A percentile compares a stretch with the other conserved stretches of the same genome.
Conservation (phyloP, 2,113 vertebrate genomes). For the Rynchops niger region DNA sequence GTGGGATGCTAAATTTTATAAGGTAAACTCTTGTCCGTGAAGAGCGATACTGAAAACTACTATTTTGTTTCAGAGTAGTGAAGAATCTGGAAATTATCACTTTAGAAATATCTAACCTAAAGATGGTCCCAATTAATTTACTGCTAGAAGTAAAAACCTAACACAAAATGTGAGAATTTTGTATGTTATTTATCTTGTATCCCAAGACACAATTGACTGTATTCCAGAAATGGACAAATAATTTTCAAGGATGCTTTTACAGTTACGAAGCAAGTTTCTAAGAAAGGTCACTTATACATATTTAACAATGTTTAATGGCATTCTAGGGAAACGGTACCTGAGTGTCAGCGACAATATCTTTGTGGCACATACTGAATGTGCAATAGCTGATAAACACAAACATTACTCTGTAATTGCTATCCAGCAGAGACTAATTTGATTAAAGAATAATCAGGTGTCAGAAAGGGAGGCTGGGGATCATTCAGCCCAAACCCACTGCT, state of each 20-base stretch:
- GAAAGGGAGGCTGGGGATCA: not conserved
- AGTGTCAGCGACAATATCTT: not conserved
- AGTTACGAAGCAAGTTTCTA: not conserved
- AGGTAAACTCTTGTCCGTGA: not conserved
- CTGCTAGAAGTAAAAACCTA: not conserved
- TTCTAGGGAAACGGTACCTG: not conserved
- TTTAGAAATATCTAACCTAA: not conserved
- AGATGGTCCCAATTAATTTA: fast-evolving
- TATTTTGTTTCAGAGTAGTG: not conserved
- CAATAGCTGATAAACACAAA: not conserved
- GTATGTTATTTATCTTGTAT: not conserved
- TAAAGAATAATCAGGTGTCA: not conserved
- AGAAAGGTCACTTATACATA: not conserved
- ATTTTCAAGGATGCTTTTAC: not conserved
- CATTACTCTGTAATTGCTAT: not conserved
- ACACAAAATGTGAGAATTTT: not conserved
- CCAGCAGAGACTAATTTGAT: not conserved
- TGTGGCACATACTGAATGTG: not conserved
- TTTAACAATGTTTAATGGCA: not conserved
- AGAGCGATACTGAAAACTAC: not conserved
- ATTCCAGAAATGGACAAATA: not conserved
- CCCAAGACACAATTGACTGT: not conserved
- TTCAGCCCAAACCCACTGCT: not conserved
- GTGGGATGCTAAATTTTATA: not conserved
- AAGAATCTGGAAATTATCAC: not conserved